Evolutionary conservation across 2,888 invertebrate species (phyloP), one percentile per base, ranked within the genome.

Genomic region (Galerucella nymphaeae): DNA sequence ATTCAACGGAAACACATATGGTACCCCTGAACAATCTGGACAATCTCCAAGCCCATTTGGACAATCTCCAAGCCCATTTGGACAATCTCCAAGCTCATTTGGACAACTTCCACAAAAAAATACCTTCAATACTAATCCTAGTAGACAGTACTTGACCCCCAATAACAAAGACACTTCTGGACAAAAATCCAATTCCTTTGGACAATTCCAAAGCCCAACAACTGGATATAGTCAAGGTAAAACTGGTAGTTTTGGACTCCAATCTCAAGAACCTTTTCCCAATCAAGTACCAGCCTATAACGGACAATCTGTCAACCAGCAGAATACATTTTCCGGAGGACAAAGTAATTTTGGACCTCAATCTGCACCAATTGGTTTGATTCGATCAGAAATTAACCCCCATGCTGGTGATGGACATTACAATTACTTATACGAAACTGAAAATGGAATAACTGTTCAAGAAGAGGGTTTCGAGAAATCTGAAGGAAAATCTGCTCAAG

Each of bases 371-470:
- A 66, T 66, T 13, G 73, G 66, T 45, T 59, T 70, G 30, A 55
- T 80, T 9, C 74, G 77, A 66, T 70, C 71, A 8, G 79, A 78
- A 42, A 78, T 77, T 42, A 75, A 77, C 20, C 75, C 75, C 10
- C 79, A 80, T 69, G 69, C 75, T 20, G 81, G 80, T 2, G 78
- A 79, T 50, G 81, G 81, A 16, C 71, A 71, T 38, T 81, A 81
- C 76, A 77, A 70, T 30, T 81, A 80, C 65, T 71, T 74, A 30
- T 82, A 80, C 72, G 80, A 82, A 75, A 81, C 81, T 3, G 77
- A 74, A 18, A 78, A 82, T 61, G 81, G 81, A 10, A 82, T 80
- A 38, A 65, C 65, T n/a, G 79, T 78, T 16, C 76, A 79, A 74
- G 80, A 82, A 76, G 76, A 77, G 57, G 82, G 75, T 50, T 78